Conservation (phyloP, 2,797 vertebrate genomes). For the Leptodactylus fallax region DNA sequence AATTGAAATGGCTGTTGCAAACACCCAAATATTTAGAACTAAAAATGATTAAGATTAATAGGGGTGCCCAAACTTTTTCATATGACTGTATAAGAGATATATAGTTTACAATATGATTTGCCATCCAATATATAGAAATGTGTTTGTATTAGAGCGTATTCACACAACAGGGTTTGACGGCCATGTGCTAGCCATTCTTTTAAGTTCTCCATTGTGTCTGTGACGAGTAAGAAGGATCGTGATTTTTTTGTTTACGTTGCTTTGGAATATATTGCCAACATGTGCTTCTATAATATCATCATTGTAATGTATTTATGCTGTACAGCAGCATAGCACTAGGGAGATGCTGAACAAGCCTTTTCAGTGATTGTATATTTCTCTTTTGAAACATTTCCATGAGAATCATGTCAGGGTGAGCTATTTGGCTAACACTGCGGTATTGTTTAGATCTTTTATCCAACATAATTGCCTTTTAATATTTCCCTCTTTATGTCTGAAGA, state of each 20-base stretch:
- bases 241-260: neutral
- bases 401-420: neutral
- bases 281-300: neutral
- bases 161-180: too few species aligned
- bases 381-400: slow-evolving; percentile 25
- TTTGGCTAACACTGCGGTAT: neutral
- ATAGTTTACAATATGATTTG: too few species aligned
- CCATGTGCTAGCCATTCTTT: too few species aligned
- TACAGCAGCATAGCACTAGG: neutral
- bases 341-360: neutral
- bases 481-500: slow-evolving; percentile 42
- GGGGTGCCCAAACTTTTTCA: too few species aligned
- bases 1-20: too few species aligned
- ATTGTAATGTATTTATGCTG: neutral
- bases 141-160: too few species aligned
- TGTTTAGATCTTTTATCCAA: slow-evolving; percentile 25
- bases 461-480: slow-evolving; percentile 40
- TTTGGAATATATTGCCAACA: neutral
- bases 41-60: too few species aligned
- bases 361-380: neutral
- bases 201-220: too few species aligned
- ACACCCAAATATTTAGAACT: too few species aligned
- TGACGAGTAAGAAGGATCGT: too few species aligned
- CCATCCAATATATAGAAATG: too few species aligned
- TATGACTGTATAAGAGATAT: too few species aligned